Evolutionary conservation across 2,888 invertebrate species (phyloP), one percentile per base, ranked within the genome.

Genomic region (Agrilus biguttatus): DNA sequence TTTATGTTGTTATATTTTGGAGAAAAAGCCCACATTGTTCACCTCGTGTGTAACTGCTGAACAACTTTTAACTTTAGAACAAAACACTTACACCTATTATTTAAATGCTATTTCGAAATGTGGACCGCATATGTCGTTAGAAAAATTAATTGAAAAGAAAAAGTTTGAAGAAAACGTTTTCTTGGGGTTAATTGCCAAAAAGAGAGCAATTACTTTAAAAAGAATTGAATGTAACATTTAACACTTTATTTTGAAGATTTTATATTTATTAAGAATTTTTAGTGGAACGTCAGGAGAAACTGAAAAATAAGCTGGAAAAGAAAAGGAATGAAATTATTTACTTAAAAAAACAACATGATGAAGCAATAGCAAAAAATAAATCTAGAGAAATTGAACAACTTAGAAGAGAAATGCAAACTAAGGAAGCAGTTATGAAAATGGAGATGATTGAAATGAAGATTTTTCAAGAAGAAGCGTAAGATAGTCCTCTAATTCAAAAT

Each of bases 381-480:
- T 40, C 51, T 8, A 50, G 50, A 38, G 50, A 56, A 19, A 52
- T 55, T 23, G 52, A 51, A 33, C 60, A 63, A 47, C 51, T 66
- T 10, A 56, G 59, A 46, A 51, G 49, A 23, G 60, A 66, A 44
- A 56, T 65, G 12, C 50, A 53, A 47, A 46, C 48, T 6, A 51
- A 55, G 7, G 55, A 62, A 45, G 54, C 56, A 33, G 51, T 57
- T 41, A 44, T 60, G 8, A 49, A 52, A 33, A 53, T 60, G 36
- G 58, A 64, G 44, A 51, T 54, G 37, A 53, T 58, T 44, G 50
- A 60, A 34, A 56, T 62, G 44, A 55, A 57, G 47, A 48, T 66
- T 37, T 53, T 66, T 14, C 50, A 58, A 42, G 56, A 61, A 49
- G 65, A 66, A 55, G 57, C 64, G 65, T 66, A 61, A 60, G 61